Evolutionary conservation across 2,797 vertebrate species (phyloP).

Genomic region (Podarcis lilfordi): DNA sequence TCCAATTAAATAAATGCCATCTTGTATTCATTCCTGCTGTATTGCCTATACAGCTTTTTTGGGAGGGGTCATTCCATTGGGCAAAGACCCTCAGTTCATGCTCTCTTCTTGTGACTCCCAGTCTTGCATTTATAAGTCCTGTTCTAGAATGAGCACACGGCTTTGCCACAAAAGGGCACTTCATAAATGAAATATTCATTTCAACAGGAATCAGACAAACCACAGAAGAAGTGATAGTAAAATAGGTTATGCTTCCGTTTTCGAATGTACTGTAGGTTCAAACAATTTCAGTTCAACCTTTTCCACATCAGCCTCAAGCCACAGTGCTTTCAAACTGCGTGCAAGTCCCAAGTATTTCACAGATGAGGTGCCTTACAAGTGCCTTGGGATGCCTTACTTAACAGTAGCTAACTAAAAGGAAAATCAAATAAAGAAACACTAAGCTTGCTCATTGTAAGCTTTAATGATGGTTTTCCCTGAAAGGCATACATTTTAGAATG

Average conservation of each 20-base stretch:
- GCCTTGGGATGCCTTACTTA: not conserved
- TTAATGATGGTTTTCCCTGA: not conserved
- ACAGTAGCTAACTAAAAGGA: not conserved
- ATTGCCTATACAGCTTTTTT: not conserved
- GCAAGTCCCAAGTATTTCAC: not conserved
- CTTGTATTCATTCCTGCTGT: not conserved
- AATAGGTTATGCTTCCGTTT: not conserved
- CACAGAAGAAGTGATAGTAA: not conserved
- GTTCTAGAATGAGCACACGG: not conserved
- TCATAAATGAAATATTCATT: not conserved
- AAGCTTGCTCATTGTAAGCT: not conserved
- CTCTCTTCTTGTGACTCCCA: not conserved
- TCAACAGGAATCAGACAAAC: not conserved
- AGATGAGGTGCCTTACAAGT: not conserved
- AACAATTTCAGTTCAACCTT: slow-evolving; percentile 6
- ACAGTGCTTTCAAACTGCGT: not conserved
- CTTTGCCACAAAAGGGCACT: not conserved
- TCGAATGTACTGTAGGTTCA: not conserved
- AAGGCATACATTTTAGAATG: not conserved
- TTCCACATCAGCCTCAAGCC: not conserved
- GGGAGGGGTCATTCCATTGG: not conserved
- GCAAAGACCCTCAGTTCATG: not conserved
- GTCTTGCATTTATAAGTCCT: not conserved
- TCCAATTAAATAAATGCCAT: not conserved
- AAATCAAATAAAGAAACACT: not conserved